Conservation (phyloP, 2,888 invertebrate species). For the Nymphalis urticae region DNA sequence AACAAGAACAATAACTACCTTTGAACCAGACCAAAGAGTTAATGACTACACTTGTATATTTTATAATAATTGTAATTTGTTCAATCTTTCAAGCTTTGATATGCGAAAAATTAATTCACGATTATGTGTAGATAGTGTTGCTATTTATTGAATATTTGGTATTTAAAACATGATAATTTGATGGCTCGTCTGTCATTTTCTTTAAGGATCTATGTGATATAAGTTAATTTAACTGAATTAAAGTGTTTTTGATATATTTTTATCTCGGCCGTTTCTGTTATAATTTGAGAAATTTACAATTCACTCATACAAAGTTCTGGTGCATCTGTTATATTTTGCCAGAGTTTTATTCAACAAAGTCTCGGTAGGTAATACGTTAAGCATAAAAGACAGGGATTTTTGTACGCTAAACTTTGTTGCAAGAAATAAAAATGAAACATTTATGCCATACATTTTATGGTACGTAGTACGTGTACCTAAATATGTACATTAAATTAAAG, state of each 20-base stretch:
- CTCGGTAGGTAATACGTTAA: neutral
- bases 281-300: neutral
- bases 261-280: neutral
- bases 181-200: neutral
- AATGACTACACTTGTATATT: slow-evolving; percentile 26
- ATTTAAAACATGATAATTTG: neutral
- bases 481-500: too few relatives aligned
- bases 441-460: neutral
- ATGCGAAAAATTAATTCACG: neutral
- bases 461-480: neutral
- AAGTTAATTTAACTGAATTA: neutral
- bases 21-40: slow-evolving; percentile 28
- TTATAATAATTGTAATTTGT: slow-evolving; percentile 8
- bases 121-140: neutral
- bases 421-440: neutral
- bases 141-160: neutral
- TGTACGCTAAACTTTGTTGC: neutral
- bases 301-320: neutral
- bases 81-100: slow-evolving; percentile 3
- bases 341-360: neutral
- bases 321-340: neutral
- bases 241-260: too few relatives aligned
- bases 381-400: neutral
- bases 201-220: neutral
- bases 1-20: slow-evolving; percentile 36